Conservation (phyloP, 2,888 invertebrate species). For the Ligdia adustata region DNA sequence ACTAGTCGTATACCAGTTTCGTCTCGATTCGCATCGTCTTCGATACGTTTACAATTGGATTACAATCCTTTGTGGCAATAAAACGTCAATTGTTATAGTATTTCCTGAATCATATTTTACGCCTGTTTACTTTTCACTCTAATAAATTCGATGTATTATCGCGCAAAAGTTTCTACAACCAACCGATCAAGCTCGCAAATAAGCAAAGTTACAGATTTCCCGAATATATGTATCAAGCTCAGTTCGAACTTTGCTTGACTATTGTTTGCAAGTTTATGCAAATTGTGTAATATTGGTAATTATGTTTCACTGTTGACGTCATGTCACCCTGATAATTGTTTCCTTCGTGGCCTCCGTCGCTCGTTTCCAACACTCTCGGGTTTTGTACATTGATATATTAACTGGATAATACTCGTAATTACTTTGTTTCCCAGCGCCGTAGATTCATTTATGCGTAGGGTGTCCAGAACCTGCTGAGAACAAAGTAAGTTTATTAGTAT, state of each 20-base stretch:
- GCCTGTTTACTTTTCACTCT: not conserved
- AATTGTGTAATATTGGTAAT: constrained; percentile 8
- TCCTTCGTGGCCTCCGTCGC: too few relatives aligned
- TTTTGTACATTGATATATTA: too few relatives aligned
- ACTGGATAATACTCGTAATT: too few relatives aligned
- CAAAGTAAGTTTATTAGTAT: too few relatives aligned
- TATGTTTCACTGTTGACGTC: constrained; percentile 18
- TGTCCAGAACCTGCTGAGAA: too few relatives aligned
- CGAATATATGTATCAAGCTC: too few relatives aligned
- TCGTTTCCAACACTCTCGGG: too few relatives aligned
- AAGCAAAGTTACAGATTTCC: too few relatives aligned
- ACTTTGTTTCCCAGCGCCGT: constrained; percentile 3
- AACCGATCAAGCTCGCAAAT: constrained; percentile 8
- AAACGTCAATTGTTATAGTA: constrained; percentile 6
- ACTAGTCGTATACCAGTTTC: not conserved
- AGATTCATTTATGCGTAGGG: too few relatives aligned
- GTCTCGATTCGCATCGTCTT: not conserved
- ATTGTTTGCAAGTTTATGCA: not conserved
- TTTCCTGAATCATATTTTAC: not conserved
- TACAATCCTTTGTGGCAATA: constrained; percentile 4
- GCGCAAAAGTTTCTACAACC: constrained; percentile 11
- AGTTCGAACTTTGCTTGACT: too few relatives aligned
- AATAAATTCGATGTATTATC: constrained; percentile 16
- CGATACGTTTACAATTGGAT: not conserved
- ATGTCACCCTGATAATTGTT: not conserved